Conservation (phyloP, 2,888 invertebrate genomes). For the Lasioglossum morio region DNA sequence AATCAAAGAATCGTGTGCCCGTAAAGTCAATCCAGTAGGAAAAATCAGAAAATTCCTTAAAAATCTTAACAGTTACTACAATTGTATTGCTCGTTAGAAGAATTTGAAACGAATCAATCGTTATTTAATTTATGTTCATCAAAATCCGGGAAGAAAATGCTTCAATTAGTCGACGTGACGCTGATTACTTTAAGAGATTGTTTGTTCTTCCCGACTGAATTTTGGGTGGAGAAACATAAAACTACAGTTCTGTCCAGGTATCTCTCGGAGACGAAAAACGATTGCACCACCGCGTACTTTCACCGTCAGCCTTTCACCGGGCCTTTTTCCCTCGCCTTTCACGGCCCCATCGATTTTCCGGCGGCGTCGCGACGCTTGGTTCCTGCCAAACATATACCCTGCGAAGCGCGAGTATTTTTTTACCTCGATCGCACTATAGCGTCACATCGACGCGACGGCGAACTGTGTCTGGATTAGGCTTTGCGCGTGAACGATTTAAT, state of each 20-base stretch:
- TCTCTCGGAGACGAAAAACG: constrained; percentile 33
- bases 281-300: constrained; percentile 14
- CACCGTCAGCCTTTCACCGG: constrained; percentile 1
- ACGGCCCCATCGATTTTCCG: constrained; percentile 29
- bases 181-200: not conserved
- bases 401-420: not conserved
- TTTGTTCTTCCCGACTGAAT: not conserved
- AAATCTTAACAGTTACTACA: no score
- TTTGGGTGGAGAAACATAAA: not conserved
- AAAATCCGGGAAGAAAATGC: not conserved
- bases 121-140: not conserved
- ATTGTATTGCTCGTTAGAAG: no score
- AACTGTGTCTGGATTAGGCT: not conserved
- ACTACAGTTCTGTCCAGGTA: not conserved
- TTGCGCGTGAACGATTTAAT: not conserved
- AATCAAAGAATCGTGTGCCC: not conserved
- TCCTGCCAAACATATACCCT: not conserved
- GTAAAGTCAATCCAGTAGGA: no score
- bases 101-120: no score
- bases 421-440: not conserved
- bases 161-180: not conserved
- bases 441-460: not conserved
- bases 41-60: no score
- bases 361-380: not conserved
- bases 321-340: constrained; percentile 6